A percentile compares a stretch with the other conserved stretches of the same genome.
These are phyloP conservation scores for Asbolus verrucosus DNA, from an alignment of 1,140 invertebrate species.

Conservation along the genomic window DNA sequence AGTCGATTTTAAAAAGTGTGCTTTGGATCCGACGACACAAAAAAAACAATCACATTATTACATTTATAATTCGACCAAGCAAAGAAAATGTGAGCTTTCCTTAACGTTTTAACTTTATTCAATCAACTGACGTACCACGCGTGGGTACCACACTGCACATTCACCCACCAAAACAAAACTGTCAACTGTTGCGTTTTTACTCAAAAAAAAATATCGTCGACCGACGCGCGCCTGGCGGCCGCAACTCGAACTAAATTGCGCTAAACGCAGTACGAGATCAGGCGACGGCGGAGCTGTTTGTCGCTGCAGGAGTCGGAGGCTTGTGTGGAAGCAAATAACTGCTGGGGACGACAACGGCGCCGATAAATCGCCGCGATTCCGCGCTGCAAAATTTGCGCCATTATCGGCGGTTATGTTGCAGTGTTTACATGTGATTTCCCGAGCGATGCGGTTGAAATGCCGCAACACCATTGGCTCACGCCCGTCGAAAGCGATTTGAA, in stretches of 20 bases:
- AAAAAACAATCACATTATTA: slow-evolving; percentile 8
- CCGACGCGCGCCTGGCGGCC: neutral
- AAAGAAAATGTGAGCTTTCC: neutral
- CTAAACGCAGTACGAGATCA: neutral
- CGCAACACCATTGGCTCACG: too few relatives aligned
- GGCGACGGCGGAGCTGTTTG: too few relatives aligned
- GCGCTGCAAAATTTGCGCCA: too few relatives aligned
- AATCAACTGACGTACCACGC: slow-evolving; percentile 15
- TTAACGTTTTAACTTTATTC: neutral
- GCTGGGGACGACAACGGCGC: too few relatives aligned
- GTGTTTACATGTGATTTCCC: neutral
- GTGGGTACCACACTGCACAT: slow-evolving; percentile 31
- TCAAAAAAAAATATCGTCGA: neutral
- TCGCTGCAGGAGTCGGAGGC: too few relatives aligned
- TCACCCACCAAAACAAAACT: slow-evolving; percentile 44
- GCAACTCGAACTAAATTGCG: neutral
- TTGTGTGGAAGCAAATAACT: too few relatives aligned
- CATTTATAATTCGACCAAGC: neutral
- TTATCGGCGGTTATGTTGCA: too few relatives aligned
- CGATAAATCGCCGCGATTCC: too few relatives aligned
- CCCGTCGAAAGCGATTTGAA: too few relatives aligned
- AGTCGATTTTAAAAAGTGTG: slow-evolving; percentile 2
- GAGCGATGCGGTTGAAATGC: neutral
- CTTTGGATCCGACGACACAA: neutral
- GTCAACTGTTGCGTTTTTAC: slow-evolving; percentile 50